Evolutionary conservation across 2,797 vertebrate species (phyloP), one percentile per base, ranked within the genome.

Genomic region (Onychomys leucogaster): DNA sequence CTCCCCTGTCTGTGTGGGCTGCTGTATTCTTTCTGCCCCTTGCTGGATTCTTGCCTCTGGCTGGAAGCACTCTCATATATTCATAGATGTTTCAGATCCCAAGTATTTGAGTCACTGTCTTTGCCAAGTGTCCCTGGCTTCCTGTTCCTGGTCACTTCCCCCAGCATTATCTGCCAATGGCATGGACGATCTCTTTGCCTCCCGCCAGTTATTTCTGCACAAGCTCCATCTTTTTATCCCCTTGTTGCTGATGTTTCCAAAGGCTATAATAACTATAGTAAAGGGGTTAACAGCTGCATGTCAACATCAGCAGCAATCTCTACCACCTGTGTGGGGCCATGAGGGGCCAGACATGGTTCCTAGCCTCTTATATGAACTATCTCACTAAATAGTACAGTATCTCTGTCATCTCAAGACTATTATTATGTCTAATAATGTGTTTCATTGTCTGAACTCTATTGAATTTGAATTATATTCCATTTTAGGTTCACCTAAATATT

Each of bases 381-480:
- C 67, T 75, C 21, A 37, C 55, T 95, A 84, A 92, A 88, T 75
- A 5, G 65, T 23, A 49, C 17, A 9, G 0, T n/a, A 11, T 69
- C 41, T 59, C 21, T 77, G 0, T 78, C 65, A 63, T 69, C 25
- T 61, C 67, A 46, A 29, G 37, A 77, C 6, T 77, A 41, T 90
- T 77, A 23, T 92, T 86, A 80, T 59, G 29, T 61, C 32, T 69
- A 61, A 63, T 76, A 93, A 63, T 90, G 9, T 92, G 32, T 84
- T 90, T 67, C 52, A 69, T 57, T 87, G 49, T 27, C 14, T 89
- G 41, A 90, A 52, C 5, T 19, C 3, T n/a, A 49, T 49, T 41
- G 37, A 89, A 81, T 89, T 89, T 91, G 27, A 96, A 87, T 97
- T 80, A 34, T 61, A 69, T 57, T 91, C 63, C 87, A 21, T 89